A percentile compares a stretch with the other conserved stretches of the same genome.
These are phyloP conservation scores for Euzophera pinguis DNA, from an alignment of 2,888 invertebrate genomes.

Conservation along the genomic window DNA sequence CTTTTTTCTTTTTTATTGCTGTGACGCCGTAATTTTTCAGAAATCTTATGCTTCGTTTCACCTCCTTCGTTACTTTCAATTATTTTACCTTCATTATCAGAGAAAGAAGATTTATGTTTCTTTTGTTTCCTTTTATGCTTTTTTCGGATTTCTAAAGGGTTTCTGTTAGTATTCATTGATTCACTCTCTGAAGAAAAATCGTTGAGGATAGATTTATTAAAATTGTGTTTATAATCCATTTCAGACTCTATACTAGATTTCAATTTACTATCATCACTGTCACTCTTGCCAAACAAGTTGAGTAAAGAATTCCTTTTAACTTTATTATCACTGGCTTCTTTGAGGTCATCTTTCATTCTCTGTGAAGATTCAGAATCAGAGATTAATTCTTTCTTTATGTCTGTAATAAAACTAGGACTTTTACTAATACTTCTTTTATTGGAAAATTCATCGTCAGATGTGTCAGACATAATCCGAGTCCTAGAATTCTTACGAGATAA, in stretches of 20 bases:
- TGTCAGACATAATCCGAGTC: constrained; percentile 88
- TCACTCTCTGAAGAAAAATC: constrained; percentile 75
- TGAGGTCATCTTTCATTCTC: constrained; percentile 39
- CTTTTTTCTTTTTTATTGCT: constrained; percentile 81
- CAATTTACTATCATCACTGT: constrained; percentile 67
- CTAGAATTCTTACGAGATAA: constrained; percentile 84
- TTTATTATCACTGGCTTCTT: constrained; percentile 46
- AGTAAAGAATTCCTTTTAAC: constrained; percentile 60
- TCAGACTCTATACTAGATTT: constrained; percentile 57
- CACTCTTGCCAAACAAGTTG: constrained; percentile 69
- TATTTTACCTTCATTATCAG: constrained; percentile 76
- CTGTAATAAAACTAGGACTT: constrained; percentile 49
- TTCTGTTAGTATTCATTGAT: constrained; percentile 58
- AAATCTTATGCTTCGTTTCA: constrained; percentile 60
- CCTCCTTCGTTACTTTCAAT: constrained; percentile 46
- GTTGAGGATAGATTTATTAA: constrained; percentile 49
- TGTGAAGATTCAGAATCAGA: constrained; percentile 59
- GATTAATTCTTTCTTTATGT: constrained; percentile 81
- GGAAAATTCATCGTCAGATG: constrained; percentile 84
- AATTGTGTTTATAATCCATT: constrained; percentile 51
- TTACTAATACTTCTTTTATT: constrained; percentile 70
- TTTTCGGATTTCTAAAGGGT: constrained; percentile 79
- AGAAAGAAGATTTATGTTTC: constrained; percentile 84
- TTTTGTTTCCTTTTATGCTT: constrained; percentile 93
- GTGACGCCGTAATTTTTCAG: constrained; percentile 75